These are phyloP conservation scores for Anabas testudineus DNA, from an alignment of 2,797 vertebrate species.

Conservation along the genomic window DNA sequence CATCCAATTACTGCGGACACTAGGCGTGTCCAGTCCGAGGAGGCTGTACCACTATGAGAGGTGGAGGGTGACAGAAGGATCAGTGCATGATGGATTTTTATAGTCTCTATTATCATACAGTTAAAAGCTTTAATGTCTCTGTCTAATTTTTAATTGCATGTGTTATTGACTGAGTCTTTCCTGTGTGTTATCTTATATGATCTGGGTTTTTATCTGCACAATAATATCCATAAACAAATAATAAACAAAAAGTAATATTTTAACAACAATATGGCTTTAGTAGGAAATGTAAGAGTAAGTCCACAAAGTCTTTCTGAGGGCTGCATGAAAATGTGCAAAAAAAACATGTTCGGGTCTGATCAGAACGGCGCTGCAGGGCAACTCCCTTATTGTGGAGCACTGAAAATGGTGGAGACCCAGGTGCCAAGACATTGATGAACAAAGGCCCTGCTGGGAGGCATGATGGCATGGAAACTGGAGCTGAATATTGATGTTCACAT, in stretches of 20 bases:
- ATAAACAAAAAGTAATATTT: not conserved
- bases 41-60: slow-evolving; percentile 72
- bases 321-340: slow-evolving; percentile 2
- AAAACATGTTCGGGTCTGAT: slow-evolving; percentile 9
- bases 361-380: slow-evolving; percentile 27
- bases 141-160: too few species aligned
- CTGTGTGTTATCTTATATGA: not conserved
- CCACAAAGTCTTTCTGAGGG: not conserved
- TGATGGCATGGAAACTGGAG: slow-evolving; percentile 14
- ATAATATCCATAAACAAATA: not conserved
- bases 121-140: not conserved
- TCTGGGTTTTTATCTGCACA: not conserved
- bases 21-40: slow-evolving; percentile 72
- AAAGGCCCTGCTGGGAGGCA: slow-evolving; percentile 18
- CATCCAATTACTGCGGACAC: slow-evolving; percentile 74
- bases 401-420: slow-evolving; percentile 6
- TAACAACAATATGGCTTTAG: not conserved
- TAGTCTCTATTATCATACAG: not conserved
- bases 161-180: not conserved
- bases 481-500: slow-evolving; percentile 25
- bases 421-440: slow-evolving; percentile 1
- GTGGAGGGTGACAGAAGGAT: slow-evolving; percentile 45
- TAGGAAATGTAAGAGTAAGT: slow-evolving; percentile 1
- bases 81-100: not conserved
- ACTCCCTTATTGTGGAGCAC: slow-evolving; percentile 25